A percentile compares a stretch with the other conserved stretches of the same genome.
phyloP scores from a whole-genome alignment of 2,888 invertebrate species.

The Sinohyriopsis cumingii region DNA sequence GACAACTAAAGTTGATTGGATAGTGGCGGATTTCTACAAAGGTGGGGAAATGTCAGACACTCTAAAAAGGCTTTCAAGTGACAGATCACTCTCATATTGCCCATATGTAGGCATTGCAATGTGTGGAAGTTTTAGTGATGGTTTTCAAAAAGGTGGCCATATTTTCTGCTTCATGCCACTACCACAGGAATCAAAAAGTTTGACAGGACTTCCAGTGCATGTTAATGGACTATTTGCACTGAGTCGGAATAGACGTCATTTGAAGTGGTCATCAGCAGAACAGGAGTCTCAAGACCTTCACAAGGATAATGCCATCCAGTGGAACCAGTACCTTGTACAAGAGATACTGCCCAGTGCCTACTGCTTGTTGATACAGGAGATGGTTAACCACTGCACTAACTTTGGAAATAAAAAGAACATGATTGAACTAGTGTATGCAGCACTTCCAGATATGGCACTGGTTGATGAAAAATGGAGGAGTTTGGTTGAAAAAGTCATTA shows the following conservation, averaged over 20 bases:
- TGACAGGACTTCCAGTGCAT: constrained; percentile 22
- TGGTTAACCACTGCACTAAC: constrained; percentile 3
- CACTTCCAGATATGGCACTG: constrained; percentile 9
- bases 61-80: constrained; percentile 6
- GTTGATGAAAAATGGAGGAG: constrained; percentile 10
- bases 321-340: constrained; percentile 14
- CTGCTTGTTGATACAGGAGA: constrained; percentile 5
- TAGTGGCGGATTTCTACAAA: constrained; percentile 13
- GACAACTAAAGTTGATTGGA: constrained; percentile 8
- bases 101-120: constrained; percentile 17
- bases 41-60: constrained; percentile 11
- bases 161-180: constrained; percentile 26
- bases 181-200: constrained; percentile 16
- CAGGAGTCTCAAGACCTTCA: constrained; percentile 10
- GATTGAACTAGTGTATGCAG: constrained; percentile 8
- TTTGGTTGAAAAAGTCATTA: constrained; percentile 7
- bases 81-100: constrained; percentile 15
- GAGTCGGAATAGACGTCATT: constrained; percentile 19
- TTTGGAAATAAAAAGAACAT: background rate
- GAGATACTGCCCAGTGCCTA: constrained; percentile 23
- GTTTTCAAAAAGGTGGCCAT: constrained; percentile 24
- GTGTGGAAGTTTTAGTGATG: background rate
- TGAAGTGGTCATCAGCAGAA: constrained; percentile 18
- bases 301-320: constrained; percentile 16
- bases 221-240: constrained; percentile 26